Evolutionary conservation across 2,888 invertebrate species (phyloP).

Genomic region (Philereme vetulata): DNA sequence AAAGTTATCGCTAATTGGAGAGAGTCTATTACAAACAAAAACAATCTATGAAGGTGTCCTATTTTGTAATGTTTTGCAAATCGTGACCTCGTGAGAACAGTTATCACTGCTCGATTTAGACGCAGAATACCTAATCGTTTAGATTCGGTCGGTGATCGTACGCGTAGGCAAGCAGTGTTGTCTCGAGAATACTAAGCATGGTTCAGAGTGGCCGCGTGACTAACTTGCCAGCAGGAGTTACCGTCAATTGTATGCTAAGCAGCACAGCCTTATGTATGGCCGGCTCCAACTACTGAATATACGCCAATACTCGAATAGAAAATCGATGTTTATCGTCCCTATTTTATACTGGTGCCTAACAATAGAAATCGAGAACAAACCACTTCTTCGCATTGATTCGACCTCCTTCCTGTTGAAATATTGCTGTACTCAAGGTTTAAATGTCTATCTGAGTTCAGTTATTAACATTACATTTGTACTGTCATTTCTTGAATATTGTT

Average conservation of each 20-base stretch:
- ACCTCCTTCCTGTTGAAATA: constrained; percentile 11
- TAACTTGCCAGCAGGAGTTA: constrained; percentile 73
- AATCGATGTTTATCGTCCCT: constrained; percentile 29
- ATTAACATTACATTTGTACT: constrained; percentile 11
- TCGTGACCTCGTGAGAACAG: constrained; percentile 75
- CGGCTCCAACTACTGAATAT: constrained; percentile 42
- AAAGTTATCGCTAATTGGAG: constrained; percentile 33
- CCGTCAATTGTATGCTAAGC: constrained; percentile 78
- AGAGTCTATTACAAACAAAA: constrained; percentile 33
- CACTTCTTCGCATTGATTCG: constrained; percentile 12
- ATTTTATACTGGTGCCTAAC: constrained; percentile 24
- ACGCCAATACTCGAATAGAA: constrained; percentile 33
- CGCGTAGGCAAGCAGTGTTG: constrained; percentile 64
- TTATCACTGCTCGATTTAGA: constrained; percentile 71
- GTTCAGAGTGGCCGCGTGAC: constrained; percentile 74
- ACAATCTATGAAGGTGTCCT: constrained; percentile 43
- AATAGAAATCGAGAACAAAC: constrained; percentile 23
- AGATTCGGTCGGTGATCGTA: constrained; percentile 62
- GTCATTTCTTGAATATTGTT: constrained; percentile 28
- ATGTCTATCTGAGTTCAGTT: background rate
- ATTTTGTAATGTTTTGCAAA: constrained; percentile 68
- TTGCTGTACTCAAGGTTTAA: constrained; percentile 1
- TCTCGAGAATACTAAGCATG: constrained; percentile 67
- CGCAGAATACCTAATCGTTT: constrained; percentile 34
- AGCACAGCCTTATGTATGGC: constrained; percentile 47